A percentile compares a stretch with the other conserved stretches of the same genome.
phyloP scores from a whole-genome alignment of 2,113 vertebrate species.

The Coptodon bakossiorum region DNA sequence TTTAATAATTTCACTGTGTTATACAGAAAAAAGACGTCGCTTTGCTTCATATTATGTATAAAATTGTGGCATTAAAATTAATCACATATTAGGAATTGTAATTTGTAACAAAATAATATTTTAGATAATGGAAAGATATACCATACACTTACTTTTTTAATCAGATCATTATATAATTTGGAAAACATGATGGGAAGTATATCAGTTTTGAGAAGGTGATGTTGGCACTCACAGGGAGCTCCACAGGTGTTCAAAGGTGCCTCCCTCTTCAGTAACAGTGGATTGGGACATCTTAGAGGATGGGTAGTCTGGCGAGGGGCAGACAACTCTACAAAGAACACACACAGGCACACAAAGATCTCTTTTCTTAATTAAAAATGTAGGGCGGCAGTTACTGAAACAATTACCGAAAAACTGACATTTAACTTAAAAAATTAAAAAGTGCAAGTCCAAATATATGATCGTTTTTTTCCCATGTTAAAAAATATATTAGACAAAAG shows the following conservation, averaged over 20 bases:
- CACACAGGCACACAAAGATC: not conserved
- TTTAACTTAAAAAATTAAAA: not conserved
- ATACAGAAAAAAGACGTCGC: not conserved
- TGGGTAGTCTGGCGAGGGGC: constrained; percentile 68
- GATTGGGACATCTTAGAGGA: constrained; percentile 85
- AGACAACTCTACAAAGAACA: constrained; percentile 70
- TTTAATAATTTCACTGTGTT: not conserved
- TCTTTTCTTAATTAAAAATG: not conserved
- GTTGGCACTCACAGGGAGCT: constrained; percentile 84
- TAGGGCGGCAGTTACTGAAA: not conserved
- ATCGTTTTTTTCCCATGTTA: not conserved
- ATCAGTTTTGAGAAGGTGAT: not conserved
- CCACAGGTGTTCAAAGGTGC: constrained; percentile 93
- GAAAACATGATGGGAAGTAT: not conserved
- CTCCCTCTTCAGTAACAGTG: constrained; percentile 79
- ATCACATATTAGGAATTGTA: not conserved
- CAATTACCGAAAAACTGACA: not conserved
- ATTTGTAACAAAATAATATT: not conserved
- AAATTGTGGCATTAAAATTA: not conserved
- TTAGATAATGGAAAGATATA: not conserved
- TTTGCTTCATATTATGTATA: not conserved
- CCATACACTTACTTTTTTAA: not conserved
- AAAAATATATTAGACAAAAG: not conserved
- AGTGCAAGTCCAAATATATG: not conserved
- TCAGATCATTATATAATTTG: not conserved